phyloP scores from a whole-genome alignment of 2,113 vertebrate genomes.

The Pygoscelis antarcticus region DNA sequence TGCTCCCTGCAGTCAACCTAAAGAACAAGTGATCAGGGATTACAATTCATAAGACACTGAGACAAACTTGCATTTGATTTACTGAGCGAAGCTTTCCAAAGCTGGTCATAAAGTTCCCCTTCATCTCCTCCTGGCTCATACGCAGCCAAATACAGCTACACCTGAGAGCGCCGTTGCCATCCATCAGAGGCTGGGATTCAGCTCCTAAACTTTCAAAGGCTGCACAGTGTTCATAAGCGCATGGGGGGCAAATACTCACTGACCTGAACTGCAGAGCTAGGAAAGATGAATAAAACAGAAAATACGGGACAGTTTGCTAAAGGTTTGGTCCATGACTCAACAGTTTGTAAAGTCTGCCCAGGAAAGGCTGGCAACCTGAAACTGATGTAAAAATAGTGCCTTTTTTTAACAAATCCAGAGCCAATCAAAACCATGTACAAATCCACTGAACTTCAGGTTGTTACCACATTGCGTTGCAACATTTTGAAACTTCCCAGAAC shows the following conservation, averaged over 20 bases:
- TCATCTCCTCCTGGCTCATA: not conserved
- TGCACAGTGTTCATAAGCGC: not conserved
- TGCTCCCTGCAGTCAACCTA: not conserved
- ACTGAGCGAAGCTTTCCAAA: not conserved
- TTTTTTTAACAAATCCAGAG: not conserved
- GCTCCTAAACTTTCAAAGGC: not conserved
- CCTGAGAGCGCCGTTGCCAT: not conserved
- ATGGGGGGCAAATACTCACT: not conserved
- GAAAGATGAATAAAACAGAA: conserved; percentile 11
- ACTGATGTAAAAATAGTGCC: conserved; percentile 16
- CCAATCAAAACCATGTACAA: not conserved
- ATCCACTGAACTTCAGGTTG: not conserved
- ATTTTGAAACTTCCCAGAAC: conserved; percentile 19
- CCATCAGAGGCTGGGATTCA: not conserved
- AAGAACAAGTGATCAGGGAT: not conserved
- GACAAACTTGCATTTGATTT: not conserved
- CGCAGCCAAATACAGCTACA: not conserved
- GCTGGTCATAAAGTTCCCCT: not conserved
- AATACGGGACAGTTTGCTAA: not conserved
- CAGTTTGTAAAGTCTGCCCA: not conserved
- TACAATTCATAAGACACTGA: not conserved
- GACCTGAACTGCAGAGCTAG: not conserved
- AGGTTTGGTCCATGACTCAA: conserved; percentile 22
- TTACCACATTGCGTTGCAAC: rapidly evolving
- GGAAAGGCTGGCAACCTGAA: conserved; percentile 28